Evolutionary conservation across 2,113 vertebrate species (phyloP).

Genomic region (Corythornis cristatus): DNA sequence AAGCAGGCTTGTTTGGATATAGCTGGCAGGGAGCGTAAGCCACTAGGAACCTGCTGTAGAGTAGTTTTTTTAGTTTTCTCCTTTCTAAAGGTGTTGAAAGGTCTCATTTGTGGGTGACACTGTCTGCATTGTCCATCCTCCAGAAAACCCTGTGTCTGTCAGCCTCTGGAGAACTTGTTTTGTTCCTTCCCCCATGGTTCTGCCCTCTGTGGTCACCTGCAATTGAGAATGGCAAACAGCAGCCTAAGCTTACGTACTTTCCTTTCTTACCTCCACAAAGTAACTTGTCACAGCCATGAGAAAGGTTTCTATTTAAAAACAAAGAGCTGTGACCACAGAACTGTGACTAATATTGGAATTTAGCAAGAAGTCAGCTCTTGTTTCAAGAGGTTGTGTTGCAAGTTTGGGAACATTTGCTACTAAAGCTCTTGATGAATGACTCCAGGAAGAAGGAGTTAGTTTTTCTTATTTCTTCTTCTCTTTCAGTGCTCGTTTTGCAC

Average conservation of each 20-base stretch:
- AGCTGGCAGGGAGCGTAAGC: conserved; percentile 8
- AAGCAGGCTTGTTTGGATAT: conserved; percentile 55
- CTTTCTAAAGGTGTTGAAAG: conserved; percentile 72
- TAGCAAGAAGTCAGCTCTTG: conserved; percentile 98
- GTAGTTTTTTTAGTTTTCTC: conserved; percentile 69
- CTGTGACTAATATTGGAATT: conserved; percentile 99
- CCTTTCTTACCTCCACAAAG: conserved; percentile 40
- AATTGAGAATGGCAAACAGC: conserved; percentile 20
- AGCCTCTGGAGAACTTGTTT: conserved; percentile 43
- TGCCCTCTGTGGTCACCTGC: conserved; percentile 54
- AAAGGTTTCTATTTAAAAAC: conserved; percentile 70
- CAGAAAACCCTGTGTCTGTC: conserved; percentile 35
- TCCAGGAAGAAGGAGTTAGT: conserved; percentile 76
- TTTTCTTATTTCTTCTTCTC: conserved; percentile 76
- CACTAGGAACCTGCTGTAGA: conserved; percentile 31
- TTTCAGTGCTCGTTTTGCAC: conserved; percentile 82
- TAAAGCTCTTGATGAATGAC: conserved; percentile 90
- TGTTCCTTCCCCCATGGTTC: neutral
- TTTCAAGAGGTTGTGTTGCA: conserved; percentile 90
- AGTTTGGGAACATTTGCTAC: conserved; percentile 87
- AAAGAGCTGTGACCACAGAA: conserved; percentile 73
- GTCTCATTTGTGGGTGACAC: conserved; percentile 51
- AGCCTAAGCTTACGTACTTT: neutral
- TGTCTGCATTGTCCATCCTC: conserved; percentile 60
- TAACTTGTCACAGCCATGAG: conserved; percentile 72